A percentile compares a stretch with the other conserved stretches of the same genome.
Evolutionary conservation across 2,113 vertebrate genomes (phyloP).

Genomic region (Ariopsis seemanni): DNA sequence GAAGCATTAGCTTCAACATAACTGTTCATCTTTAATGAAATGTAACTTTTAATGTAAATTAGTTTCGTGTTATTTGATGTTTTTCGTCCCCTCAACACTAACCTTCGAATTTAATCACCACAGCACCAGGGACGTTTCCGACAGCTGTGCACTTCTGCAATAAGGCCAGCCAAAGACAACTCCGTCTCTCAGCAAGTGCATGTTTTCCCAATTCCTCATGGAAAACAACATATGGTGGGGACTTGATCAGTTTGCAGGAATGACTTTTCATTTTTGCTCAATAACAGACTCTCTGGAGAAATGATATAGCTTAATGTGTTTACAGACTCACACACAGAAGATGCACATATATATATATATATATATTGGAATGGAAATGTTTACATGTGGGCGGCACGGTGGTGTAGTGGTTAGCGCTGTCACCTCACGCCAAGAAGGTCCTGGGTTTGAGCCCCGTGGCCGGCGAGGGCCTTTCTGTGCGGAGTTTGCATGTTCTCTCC

Average conservation of each 20-base stretch:
- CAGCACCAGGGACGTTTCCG: neutral
- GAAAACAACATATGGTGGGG: conserved; percentile 28
- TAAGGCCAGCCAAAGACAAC: conserved; percentile 43
- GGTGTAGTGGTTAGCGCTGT: no score
- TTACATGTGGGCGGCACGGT: no score
- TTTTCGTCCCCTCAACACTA: neutral
- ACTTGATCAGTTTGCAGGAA: conserved; percentile 2
- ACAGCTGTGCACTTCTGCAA: conserved; percentile 33
- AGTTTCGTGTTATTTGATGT: neutral
- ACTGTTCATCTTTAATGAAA: neutral
- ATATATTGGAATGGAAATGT: no score
- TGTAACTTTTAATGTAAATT: neutral
- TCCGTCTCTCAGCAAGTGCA: conserved; percentile 31
- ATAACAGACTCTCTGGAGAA: neutral
- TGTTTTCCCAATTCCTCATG: neutral
- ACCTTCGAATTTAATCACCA: neutral
- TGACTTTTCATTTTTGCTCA: neutral
- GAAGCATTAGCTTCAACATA: neutral
- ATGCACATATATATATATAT: no score
- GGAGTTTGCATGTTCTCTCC: no score
- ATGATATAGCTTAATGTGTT: neutral
- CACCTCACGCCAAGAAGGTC: no score
- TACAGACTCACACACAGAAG: neutral
- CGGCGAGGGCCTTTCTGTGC: no score
- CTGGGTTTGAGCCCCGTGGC: no score